Percentiles rank a stretch among this genome's conserved stretches.
Evolutionary conservation across 2,113 vertebrate genomes (phyloP).

Genomic region (Bubalus kerabau): DNA sequence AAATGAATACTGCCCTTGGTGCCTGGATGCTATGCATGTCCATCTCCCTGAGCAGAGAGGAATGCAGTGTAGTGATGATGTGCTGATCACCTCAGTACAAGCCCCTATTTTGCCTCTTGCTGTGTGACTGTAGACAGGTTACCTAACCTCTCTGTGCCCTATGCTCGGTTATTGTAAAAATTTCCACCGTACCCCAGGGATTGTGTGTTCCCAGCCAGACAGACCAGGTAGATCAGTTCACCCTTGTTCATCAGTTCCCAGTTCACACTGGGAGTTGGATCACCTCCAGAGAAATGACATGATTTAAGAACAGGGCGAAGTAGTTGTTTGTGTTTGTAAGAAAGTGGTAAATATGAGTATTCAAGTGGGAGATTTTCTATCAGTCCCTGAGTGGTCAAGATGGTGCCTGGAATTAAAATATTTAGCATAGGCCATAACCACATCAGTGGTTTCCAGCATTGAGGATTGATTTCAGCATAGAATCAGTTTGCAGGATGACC

Average conservation of each 20-base stretch:
- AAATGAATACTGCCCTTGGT: not conserved
- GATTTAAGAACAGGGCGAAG: not conserved
- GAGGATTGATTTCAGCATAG: not conserved
- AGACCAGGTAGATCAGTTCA: not conserved
- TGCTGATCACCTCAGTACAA: not conserved
- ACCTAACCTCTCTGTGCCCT: not conserved
- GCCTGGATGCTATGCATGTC: not conserved
- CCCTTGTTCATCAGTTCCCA: not conserved
- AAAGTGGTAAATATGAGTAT: too few relatives aligned
- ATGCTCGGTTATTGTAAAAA: not conserved
- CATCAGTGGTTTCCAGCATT: not conserved
- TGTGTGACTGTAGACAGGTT: not conserved
- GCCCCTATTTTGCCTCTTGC: not conserved
- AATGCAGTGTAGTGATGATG: not conserved
- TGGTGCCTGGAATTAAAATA: not conserved
- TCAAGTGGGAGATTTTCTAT: not conserved
- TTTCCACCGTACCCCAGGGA: not conserved
- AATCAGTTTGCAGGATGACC: too few relatives aligned
- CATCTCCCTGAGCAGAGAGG: not conserved
- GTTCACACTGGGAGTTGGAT: not conserved
- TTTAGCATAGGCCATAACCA: not conserved
- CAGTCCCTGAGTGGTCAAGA: not conserved
- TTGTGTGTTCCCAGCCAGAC: not conserved
- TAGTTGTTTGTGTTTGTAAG: not conserved
- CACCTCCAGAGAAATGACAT: not conserved